Base-by-base conservation (phyloP, 2,888 invertebrate genomes). In the Sthenelais limicola region DNA sequence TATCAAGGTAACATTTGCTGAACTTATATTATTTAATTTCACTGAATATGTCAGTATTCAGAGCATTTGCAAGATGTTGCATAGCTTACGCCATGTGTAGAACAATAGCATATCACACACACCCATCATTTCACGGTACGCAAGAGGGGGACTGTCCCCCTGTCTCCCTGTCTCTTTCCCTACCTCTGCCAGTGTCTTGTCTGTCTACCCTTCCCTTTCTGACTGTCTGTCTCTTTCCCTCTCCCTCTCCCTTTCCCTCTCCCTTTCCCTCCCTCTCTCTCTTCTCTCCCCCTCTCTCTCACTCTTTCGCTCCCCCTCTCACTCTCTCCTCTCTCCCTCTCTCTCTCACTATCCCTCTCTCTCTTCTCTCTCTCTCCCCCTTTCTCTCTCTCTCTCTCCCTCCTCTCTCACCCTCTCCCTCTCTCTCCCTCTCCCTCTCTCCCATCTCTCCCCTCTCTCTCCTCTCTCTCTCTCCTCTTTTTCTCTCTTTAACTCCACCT, bases 281-380 rank as follows among this genome's bases (percentile, higher is more conserved):
- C 62, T 28, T 43, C 35, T 2, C 4, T 12, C 62, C 35, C 62
- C 35, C 38, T 24, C 35, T n/a, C 35, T 24, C 21, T 35, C 5
- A n/a, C 15, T 24, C 62, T n/a, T 28, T 26, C 56, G 18, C 30
- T n/a, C 35, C 35, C 21, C 58, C 5, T 24, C 15, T 24, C 62
- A n/a, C 38, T 26, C 56, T 15, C 30, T 9, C 4, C 56, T 15
- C 56, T 35, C 56, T n/a, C 30, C 9, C 7, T 5, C 51, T 9
- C 51, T 5, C 7, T 51, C 12, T 26, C n/a, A 62, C 43, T 62
- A 43, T 62, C 62, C 35, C 62, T 24, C 62, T 18, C 43, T 18
- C 43, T 43, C 9, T 18, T 43, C 43, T 18, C 28, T 2, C 30
- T 30, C 56, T 24, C 15, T 12, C 3, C 24, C 26, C 30, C 30